These are phyloP conservation scores for Pygmarrhopalites habei DNA, from an alignment of 1,140 invertebrate species.

Conservation along the genomic window DNA sequence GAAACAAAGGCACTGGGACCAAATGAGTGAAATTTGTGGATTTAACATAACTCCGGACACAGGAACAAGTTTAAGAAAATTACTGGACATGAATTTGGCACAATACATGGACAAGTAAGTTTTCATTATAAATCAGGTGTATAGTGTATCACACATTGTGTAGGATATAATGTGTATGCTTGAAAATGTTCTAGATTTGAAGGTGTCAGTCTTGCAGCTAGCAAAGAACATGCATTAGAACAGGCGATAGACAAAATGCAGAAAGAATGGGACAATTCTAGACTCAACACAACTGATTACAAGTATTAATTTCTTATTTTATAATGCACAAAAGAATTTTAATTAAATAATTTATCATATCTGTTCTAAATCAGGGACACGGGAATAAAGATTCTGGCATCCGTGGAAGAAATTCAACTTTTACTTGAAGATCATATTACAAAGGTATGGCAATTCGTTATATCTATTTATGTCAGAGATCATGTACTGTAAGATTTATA, in stretches of 20 bases:
- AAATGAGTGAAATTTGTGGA: slow-evolving; percentile 75
- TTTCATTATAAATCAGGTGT: no score
- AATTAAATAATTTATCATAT: no score
- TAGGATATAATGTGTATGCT: no score
- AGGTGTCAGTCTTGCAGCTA: slow-evolving; percentile 78
- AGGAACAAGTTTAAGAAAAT: slow-evolving; percentile 72
- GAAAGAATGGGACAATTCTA: slow-evolving; percentile 70
- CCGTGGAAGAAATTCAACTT: slow-evolving; percentile 76
- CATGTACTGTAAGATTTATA: no score
- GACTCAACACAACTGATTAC: slow-evolving; percentile 62
- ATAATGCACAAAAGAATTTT: not conserved
- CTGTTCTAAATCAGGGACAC: slow-evolving; percentile 53
- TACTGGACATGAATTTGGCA: slow-evolving; percentile 67
- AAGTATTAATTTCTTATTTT: slow-evolving; percentile 45
- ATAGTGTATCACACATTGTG: no score
- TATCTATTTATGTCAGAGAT: no score
- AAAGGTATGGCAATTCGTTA: no score
- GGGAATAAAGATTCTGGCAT: slow-evolving; percentile 66
- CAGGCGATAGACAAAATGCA: slow-evolving; percentile 74
- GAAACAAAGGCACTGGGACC: slow-evolving; percentile 80
- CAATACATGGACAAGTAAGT: slow-evolving; percentile 63
- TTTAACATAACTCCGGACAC: slow-evolving; percentile 78
- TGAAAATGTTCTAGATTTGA: slow-evolving; percentile 57
- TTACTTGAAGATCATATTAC: slow-evolving; percentile 82
- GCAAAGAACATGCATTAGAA: slow-evolving; percentile 75